Conservation (phyloP, 2,797 vertebrate genomes). For the Muscicapa comitata region DNA sequence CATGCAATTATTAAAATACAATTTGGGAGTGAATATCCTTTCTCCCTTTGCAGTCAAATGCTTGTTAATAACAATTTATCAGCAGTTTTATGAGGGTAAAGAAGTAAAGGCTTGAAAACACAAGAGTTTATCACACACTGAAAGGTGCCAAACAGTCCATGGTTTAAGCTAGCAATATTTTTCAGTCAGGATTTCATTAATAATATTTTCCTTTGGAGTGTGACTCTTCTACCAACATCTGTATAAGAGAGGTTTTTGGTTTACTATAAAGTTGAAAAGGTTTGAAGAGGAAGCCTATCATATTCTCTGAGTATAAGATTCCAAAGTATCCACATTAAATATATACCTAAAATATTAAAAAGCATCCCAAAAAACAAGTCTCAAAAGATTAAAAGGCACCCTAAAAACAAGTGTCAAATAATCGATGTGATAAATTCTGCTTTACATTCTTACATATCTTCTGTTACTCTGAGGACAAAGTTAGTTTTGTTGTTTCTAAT, state of each 20-base stretch:
- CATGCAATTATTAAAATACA: background rate
- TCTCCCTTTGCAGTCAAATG: background rate
- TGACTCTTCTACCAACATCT: background rate
- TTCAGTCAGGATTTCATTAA: background rate
- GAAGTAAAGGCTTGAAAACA: background rate
- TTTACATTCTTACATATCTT: background rate
- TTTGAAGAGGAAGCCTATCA: background rate
- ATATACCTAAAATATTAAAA: background rate
- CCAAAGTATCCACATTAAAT: background rate
- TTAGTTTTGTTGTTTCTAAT: background rate
- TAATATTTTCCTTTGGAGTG: background rate
- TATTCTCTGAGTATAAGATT: rapidly evolving
- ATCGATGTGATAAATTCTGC: background rate
- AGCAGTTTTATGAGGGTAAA: background rate
- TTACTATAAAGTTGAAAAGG: background rate
- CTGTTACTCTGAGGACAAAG: background rate
- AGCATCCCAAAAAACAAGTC: rapidly evolving
- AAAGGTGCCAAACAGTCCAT: background rate
- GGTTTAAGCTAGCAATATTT: background rate
- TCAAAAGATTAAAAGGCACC: background rate
- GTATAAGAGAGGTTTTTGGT: background rate
- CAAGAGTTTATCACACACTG: background rate
- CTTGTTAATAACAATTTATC: background rate
- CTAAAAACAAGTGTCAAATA: background rate
- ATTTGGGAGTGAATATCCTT: background rate